Evolutionary conservation across 2,797 vertebrate genomes (phyloP).

Genomic region (Characodon lateralis): DNA sequence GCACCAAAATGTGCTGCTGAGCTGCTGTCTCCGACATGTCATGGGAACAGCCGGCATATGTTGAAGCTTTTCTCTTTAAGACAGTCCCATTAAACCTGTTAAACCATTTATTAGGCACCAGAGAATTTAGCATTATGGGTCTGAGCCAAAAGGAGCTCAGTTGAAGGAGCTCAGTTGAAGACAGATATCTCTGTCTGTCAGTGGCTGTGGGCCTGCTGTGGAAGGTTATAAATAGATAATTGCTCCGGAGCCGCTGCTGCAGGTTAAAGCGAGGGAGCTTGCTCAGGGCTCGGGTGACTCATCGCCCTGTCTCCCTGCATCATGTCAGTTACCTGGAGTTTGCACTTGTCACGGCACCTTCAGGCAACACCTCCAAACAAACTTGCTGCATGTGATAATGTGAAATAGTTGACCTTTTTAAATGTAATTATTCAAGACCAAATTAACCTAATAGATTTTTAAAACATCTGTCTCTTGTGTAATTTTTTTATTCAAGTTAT

Average conservation of each 20-base stretch:
- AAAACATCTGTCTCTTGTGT: not conserved
- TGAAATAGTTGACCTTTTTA: not conserved
- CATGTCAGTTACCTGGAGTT: slow-evolving; percentile 72
- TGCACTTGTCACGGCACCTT: slow-evolving; percentile 61
- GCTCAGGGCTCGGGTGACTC: slow-evolving; percentile 63
- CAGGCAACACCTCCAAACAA: slow-evolving; percentile 22
- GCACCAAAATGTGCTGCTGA: slow-evolving; percentile 22
- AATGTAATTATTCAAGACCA: not conserved
- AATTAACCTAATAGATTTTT: not conserved
- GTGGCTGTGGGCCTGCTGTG: slow-evolving; percentile 43
- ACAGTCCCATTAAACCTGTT: slow-evolving; percentile 42
- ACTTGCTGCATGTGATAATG: slow-evolving; percentile 2
- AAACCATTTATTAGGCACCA: slow-evolving; percentile 41
- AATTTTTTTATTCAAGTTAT: not conserved
- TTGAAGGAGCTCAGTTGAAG: slow-evolving; percentile 39
- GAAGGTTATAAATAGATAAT: slow-evolving; percentile 76
- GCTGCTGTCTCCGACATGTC: slow-evolving; percentile 35
- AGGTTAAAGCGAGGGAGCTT: slow-evolving; percentile 62
- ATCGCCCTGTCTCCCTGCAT: slow-evolving; percentile 69
- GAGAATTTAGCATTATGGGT: slow-evolving; percentile 30
- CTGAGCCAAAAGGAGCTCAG: slow-evolving; percentile 37
- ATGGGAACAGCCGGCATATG: slow-evolving; percentile 33
- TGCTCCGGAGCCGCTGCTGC: slow-evolving; percentile 56
- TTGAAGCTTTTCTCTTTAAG: slow-evolving; percentile 34
- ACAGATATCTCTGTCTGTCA: slow-evolving; percentile 42